These are phyloP conservation scores for Scotopteryx bipunctaria DNA, from an alignment of 2,888 invertebrate genomes.

Conservation along the genomic window DNA sequence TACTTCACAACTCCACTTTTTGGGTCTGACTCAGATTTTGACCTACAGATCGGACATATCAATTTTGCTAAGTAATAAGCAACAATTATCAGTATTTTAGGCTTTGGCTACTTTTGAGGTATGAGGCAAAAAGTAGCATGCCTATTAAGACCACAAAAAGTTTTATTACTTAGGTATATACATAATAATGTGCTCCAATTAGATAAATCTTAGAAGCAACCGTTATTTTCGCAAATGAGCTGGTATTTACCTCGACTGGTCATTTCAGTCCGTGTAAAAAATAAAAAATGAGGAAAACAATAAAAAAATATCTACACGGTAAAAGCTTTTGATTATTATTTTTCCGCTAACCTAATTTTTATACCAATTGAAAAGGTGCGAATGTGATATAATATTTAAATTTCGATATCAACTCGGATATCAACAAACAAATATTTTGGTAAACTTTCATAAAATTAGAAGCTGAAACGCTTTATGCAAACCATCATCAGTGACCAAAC, in stretches of 20 bases:
- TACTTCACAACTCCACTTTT: neutral
- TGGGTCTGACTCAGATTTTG: conserved; percentile 28
- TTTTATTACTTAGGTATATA: neutral
- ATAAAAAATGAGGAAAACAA: neutral
- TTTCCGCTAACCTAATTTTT: neutral
- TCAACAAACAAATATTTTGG: no score
- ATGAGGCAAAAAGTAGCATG: neutral
- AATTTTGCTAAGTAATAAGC: conserved; percentile 31
- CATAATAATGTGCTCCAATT: neutral
- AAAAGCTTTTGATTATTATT: neutral
- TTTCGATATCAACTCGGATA: no score
- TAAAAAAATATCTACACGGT: neutral
- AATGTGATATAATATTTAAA: no score
- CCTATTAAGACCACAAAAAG: conserved; percentile 1
- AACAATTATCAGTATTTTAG: conserved; percentile 28
- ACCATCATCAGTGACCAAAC: conserved; percentile 44
- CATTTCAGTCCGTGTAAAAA: neutral
- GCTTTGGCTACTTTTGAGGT: conserved; percentile 20
- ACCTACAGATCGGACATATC: conserved; percentile 25
- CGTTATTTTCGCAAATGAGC: neutral
- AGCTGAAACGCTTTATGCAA: conserved; percentile 35
- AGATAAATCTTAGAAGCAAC: neutral
- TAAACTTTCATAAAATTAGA: neutral
- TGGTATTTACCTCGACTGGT: neutral
- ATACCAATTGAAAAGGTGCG: no score